phyloP scores from a whole-genome alignment of 2,113 vertebrate genomes.

The Hippocampus zosterae region DNA sequence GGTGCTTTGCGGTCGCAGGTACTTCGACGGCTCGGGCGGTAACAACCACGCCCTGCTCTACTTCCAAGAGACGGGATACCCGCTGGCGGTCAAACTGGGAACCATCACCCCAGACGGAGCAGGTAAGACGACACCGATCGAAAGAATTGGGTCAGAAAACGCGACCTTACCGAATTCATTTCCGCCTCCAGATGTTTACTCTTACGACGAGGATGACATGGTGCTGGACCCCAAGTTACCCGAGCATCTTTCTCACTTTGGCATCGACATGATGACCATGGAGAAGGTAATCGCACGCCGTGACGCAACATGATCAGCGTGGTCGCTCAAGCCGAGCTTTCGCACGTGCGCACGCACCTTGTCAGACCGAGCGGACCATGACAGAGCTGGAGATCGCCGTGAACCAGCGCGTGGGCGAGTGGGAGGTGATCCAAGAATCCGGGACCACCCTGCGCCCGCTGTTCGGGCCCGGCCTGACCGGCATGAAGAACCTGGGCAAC shows the following conservation, averaged over 20 bases:
- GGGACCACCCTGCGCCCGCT: constrained; percentile 86
- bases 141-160: neutral
- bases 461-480: constrained; percentile 89
- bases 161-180: neutral
- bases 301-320: neutral
- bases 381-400: constrained; percentile 98
- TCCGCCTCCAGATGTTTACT: constrained; percentile 84
- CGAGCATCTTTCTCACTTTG: constrained; percentile 92
- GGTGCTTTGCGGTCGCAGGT: constrained; percentile 90
- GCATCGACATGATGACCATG: constrained; percentile 99
- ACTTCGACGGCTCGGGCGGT: constrained; percentile 93
- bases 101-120: constrained; percentile 96
- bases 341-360: neutral
- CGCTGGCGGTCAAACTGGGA: constrained; percentile 92
- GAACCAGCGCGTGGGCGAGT: constrained; percentile 96
- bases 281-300: constrained; percentile 78
- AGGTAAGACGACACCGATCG: constrained; percentile 64
- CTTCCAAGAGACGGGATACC: constrained; percentile 87
- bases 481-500: constrained; percentile 97
- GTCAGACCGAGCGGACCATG: constrained; percentile 95
- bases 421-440: constrained; percentile 98
- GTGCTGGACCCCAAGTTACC: constrained; percentile 92
- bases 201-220: constrained; percentile 98
- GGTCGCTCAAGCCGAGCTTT: neutral
- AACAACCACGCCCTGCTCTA: constrained; percentile 94